These are phyloP conservation scores for Anodontia alba DNA, from an alignment of 2,888 invertebrate genomes.

Conservation along the genomic window DNA sequence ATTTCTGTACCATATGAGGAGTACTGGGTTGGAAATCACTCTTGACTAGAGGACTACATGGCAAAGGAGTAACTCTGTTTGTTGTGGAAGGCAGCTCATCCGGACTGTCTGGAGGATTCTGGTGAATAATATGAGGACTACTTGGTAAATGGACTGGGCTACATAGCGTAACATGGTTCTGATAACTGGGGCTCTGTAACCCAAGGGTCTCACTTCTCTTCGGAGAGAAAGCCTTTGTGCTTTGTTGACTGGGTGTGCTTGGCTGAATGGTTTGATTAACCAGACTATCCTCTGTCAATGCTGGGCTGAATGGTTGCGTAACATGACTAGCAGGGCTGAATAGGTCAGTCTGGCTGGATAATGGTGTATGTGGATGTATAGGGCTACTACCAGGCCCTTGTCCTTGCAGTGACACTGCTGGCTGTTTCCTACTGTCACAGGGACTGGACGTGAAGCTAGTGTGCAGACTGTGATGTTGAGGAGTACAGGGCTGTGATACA, in stretches of 20 bases:
- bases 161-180: background rate
- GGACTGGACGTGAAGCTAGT: background rate
- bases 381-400: background rate
- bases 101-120: background rate
- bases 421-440: too few relatives aligned
- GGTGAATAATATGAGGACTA: constrained; percentile 21
- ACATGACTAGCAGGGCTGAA: constrained; percentile 40
- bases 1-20: constrained; percentile 41
- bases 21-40: constrained; percentile 39
- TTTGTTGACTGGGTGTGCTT: background rate
- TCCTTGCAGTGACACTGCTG: too few relatives aligned
- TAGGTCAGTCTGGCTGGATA: background rate
- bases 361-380: background rate
- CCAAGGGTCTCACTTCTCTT: background rate
- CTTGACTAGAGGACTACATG: constrained; percentile 52
- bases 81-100: background rate
- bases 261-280: background rate
- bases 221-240: background rate
- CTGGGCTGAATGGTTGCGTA: constrained; percentile 49
- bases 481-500: background rate
- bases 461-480: background rate
- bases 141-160: background rate
- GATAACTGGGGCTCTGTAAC: background rate
- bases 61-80: background rate
- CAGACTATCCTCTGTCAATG: background rate